A percentile compares a stretch with the other conserved stretches of the same genome.
Evolutionary conservation across 2,888 invertebrate species (phyloP).

Genomic region (Drosophila peninsularis): DNA sequence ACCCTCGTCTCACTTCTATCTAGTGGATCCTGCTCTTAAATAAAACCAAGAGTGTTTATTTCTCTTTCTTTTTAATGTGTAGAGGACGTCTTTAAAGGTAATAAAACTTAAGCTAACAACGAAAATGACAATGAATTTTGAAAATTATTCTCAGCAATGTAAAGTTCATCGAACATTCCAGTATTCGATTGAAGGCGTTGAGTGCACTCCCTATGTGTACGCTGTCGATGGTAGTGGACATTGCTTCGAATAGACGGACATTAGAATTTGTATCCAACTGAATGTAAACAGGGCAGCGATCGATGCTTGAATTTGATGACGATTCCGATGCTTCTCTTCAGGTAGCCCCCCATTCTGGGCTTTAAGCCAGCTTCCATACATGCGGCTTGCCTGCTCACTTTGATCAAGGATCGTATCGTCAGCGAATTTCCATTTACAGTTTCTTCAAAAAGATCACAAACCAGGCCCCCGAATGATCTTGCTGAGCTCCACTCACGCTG

Average conservation of each 20-base stretch:
- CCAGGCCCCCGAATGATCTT: background rate
- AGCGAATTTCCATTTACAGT: background rate
- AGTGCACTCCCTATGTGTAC: background rate
- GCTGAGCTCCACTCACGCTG: background rate
- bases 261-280: background rate
- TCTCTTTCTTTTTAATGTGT: background rate
- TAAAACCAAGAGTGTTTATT: background rate
- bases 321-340: background rate
- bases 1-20: too few relatives aligned
- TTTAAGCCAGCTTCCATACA: background rate
- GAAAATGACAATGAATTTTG: background rate
- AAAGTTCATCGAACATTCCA: background rate
- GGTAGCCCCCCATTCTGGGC: too few relatives aligned
- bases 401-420: background rate
- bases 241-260: background rate
- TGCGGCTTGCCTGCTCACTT: background rate
- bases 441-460: background rate
- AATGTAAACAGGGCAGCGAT: background rate
- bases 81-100: background rate
- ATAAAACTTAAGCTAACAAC: background rate
- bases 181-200: background rate
- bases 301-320: background rate
- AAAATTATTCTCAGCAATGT: background rate
- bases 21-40: too few relatives aligned
- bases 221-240: constrained; percentile 1